Evolutionary conservation across 2,113 vertebrate species (phyloP).

Genomic region (Oncorhynchus clarkii): DNA sequence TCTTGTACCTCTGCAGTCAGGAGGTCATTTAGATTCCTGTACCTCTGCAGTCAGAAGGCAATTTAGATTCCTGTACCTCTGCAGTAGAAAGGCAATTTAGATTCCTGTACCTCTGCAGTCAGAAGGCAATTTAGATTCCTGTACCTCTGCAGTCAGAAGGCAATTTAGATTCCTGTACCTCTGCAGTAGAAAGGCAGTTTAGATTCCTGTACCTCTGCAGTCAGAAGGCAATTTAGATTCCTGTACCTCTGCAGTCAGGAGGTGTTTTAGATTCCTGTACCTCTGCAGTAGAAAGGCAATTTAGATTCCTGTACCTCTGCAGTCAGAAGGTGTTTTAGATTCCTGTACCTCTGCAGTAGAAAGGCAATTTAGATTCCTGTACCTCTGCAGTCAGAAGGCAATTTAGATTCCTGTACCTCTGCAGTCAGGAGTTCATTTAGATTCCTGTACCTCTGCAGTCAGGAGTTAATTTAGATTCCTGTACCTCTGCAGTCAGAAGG

Average conservation of each 20-base stretch:
- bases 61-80: no score
- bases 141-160: no score
- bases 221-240: conserved; percentile 16
- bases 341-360: no score
- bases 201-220: conserved; percentile 27
- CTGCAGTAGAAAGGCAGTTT: conserved; percentile 20
- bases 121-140: no score
- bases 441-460: conserved; percentile 29
- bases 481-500: no score
- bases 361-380: conserved; percentile 17
- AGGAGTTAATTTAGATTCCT: no score
- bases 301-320: conserved; percentile 40
- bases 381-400: neutral
- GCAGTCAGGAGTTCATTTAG: conserved; percentile 31
- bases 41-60: no score
- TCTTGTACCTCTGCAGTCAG: no score
- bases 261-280: conserved; percentile 15
- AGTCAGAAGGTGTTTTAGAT: conserved; percentile 15
- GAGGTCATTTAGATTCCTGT: no score
- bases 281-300: conserved; percentile 23
- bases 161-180: conserved; percentile 45
- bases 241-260: no score
- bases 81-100: no score
- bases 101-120: no score
- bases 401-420: neutral